Conservation (phyloP, 1,140 invertebrate species). For the Dendrolimus punctatus region DNA sequence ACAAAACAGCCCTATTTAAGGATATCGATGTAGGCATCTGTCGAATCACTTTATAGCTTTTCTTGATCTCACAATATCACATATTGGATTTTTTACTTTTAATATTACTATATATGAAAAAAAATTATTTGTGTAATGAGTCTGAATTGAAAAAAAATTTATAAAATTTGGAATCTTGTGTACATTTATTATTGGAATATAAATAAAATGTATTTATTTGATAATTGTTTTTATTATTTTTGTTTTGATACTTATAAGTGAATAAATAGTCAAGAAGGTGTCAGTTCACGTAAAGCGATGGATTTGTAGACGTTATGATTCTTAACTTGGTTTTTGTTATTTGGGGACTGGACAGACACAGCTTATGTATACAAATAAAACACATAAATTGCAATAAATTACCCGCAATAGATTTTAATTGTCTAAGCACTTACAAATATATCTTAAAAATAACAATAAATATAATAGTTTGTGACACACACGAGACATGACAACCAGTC, state of each 20-base stretch:
- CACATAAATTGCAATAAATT: slow-evolving; percentile 14
- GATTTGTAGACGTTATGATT: too few relatives aligned
- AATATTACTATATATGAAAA: slow-evolving; percentile 2
- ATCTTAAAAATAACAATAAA: slow-evolving; percentile 20
- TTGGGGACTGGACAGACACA: too few relatives aligned
- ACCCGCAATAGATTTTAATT: slow-evolving; percentile 35
- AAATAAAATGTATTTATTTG: slow-evolving; percentile 17
- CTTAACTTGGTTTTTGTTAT: too few relatives aligned
- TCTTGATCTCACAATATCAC: not conserved
- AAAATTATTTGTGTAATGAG: slow-evolving; percentile 6
- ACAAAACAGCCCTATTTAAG: too few relatives aligned
- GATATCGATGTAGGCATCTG: too few relatives aligned
- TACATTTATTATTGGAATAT: slow-evolving; percentile 14
- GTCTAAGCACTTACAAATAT: slow-evolving; percentile 35
- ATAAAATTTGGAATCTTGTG: slow-evolving; percentile 6
- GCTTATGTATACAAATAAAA: slow-evolving; percentile 7
- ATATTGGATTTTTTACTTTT: not conserved
- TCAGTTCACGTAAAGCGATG: too few relatives aligned
- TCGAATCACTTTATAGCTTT: too few relatives aligned
- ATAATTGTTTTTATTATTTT: slow-evolving; percentile 7
- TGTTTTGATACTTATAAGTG: not conserved
- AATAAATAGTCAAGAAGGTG: not conserved
- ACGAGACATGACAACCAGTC: not conserved
- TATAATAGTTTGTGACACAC: slow-evolving; percentile 5
- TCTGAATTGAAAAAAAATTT: slow-evolving; percentile 19